Conservation (phyloP, 1,140 invertebrate species). For the Lamellibrachia luymesi region DNA sequence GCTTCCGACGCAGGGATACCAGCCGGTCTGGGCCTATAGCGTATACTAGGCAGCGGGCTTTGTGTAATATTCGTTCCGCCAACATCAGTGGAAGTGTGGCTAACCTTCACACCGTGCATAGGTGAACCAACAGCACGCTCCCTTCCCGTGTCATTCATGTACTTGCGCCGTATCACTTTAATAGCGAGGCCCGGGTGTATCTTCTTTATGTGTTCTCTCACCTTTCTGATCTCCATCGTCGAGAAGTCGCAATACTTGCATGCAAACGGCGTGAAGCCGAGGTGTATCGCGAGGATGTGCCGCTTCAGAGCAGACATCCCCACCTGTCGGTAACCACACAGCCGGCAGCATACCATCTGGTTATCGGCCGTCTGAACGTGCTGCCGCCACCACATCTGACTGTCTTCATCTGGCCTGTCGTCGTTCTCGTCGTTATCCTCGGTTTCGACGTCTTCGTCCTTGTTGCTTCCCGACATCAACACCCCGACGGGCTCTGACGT, state of each 20-base stretch:
- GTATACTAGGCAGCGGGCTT: background rate
- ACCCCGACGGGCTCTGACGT: background rate
- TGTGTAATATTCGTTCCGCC: background rate
- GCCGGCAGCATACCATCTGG: conserved; percentile 15
- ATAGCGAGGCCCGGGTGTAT: conserved; percentile 15
- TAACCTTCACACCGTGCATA: background rate
- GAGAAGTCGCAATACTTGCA: conserved; percentile 24
- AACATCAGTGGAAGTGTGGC: background rate
- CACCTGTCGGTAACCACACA: conserved; percentile 27
- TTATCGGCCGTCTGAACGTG: conserved; percentile 12
- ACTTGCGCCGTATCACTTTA: background rate
- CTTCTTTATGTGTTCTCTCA: conserved; percentile 26
- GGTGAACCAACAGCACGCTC: background rate
- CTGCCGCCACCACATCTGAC: conserved; percentile 12
- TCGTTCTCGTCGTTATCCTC: conserved; percentile 7
- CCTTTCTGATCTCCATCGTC: conserved; percentile 19
- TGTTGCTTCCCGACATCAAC: background rate
- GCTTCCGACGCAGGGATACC: background rate
- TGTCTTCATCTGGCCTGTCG: background rate
- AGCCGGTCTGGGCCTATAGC: background rate
- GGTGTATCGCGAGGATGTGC: conserved; percentile 20
- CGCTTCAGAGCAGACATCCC: conserved; percentile 18
- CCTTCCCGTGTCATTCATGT: background rate
- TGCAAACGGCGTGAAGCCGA: conserved; percentile 24
- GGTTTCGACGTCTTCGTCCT: background rate